Base-by-base conservation (phyloP, 2,797 vertebrate genomes). In the Brotula barbata region DNA sequence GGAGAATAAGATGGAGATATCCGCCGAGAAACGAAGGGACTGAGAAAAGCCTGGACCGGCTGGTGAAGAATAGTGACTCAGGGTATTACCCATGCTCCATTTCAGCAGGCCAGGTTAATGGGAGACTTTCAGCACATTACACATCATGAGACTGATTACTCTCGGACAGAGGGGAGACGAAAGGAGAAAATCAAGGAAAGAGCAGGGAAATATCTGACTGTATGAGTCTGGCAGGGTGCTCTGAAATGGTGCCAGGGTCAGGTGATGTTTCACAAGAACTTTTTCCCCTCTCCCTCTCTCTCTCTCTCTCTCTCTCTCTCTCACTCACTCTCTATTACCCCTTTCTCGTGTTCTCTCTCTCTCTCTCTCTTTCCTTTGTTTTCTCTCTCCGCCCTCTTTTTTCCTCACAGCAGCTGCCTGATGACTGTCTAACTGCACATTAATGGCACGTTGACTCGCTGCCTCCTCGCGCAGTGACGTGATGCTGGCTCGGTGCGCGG, bases 61-160 rank as follows among this genome's bases (percentile, higher is more conserved):
- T n/a, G n/a, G 85, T 88, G 82, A 89, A 86, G 63, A 86, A 70
- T 79, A 80, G 78, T 80, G 80, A 89, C 84, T 83, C 75, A 34
- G 71, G 79, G 77, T 82, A 89, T 90, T 88, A 88, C 61, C 78
- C 77, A 88, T 79, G 85, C 77, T 89, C 82, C 80, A 87, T 88
- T 89, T 90, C 85, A 87, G 80, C 80, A 82, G 73, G 75, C 82
- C 82, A 78, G 75, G 69, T 75, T 86, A 83, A 89, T 84, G 84
- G 83, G 81, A 81, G 83, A 76, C 81, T 85, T 88, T 86, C 82
- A 82, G 83, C 77, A 84, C 82, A 87, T 87, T 91, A 88, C 57
- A 88, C 81, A 81, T 89, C 89, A 91, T 90, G 89, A 89, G 89
- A 91, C 89, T 89, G 84, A 89, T 89, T 90, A 89, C 87, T 84